Percentiles rank a stretch among this genome's conserved stretches.
phyloP scores from a whole-genome alignment of 2,113 vertebrate genomes.

The Corythornis madagascariensis region DNA sequence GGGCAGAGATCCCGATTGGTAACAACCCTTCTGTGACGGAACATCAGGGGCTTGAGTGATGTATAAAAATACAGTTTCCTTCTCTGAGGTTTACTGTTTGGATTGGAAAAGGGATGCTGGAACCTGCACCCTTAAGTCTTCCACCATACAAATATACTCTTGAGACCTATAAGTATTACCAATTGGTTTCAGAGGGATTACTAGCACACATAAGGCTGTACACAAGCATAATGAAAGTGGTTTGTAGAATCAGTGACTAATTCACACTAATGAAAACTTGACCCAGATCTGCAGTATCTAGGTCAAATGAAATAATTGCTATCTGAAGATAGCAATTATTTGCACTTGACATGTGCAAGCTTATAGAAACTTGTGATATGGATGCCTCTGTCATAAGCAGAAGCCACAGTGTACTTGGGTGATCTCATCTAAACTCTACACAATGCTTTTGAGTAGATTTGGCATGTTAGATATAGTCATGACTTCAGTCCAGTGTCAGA shows the following conservation, averaged over 20 bases:
- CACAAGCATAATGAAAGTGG: neutral
- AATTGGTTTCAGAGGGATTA: neutral
- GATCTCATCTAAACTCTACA: neutral
- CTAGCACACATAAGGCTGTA: neutral
- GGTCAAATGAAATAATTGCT: conserved; percentile 9
- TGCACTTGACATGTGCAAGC: neutral
- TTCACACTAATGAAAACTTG: conserved; percentile 28
- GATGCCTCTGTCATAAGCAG: neutral
- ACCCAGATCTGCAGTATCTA: neutral
- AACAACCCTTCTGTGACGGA: accelerated
- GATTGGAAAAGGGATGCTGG: neutral
- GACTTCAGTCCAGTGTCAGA: neutral
- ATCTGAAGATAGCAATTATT: too few relatives aligned
- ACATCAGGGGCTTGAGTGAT: neutral
- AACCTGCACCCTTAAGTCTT: neutral
- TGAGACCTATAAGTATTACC: neutral
- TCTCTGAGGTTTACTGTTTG: neutral
- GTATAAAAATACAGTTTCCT: neutral
- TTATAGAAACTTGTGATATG: neutral
- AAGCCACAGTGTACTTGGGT: neutral
- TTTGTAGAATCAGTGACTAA: neutral
- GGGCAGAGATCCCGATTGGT: neutral
- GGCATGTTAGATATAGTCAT: neutral
- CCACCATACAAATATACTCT: neutral
- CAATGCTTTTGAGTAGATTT: neutral